Conservation (phyloP, 64 coral and sea anemone genomes). For the Dendrophyllia cribrosa region DNA sequence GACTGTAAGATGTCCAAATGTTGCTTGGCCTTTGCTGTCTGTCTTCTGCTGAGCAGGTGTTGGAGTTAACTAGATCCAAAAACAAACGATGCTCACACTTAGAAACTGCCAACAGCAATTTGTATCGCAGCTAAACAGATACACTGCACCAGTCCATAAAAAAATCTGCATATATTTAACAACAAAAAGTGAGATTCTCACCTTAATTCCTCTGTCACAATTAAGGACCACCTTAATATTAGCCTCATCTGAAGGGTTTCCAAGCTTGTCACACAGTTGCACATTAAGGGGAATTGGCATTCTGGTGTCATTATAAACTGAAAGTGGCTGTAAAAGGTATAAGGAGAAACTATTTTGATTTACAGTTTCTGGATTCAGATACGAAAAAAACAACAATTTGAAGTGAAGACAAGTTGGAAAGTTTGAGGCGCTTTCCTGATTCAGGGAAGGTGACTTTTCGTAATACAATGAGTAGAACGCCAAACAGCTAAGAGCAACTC, state of each 20-base stretch:
- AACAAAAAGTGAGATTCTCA: not conserved
- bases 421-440: too few species aligned
- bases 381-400: too few species aligned
- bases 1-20: constrained; percentile 74
- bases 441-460: too few species aligned
- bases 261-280: constrained; percentile 82
- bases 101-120: too few species aligned
- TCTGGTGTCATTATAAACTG: constrained; percentile 76
- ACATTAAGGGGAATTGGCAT: constrained; percentile 64
- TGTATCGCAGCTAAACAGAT: too few species aligned
- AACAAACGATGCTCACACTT: not conserved
- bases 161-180: not conserved
- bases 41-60: constrained; percentile 80
- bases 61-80: constrained; percentile 76
- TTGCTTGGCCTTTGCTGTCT: constrained; percentile 77
- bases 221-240: constrained; percentile 89
- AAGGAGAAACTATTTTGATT: not conserved
- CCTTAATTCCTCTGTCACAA: constrained; percentile 87
- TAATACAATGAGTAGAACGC: too few species aligned
- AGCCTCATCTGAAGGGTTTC: constrained; percentile 70
- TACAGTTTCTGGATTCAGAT: too few species aligned
- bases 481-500: too few species aligned
- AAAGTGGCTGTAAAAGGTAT: constrained; percentile 63
- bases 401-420: too few species aligned
- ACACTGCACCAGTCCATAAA: too few species aligned